These are phyloP conservation scores for Lucilia cuprina DNA, from an alignment of 1,140 invertebrate species.

Conservation along the genomic window DNA sequence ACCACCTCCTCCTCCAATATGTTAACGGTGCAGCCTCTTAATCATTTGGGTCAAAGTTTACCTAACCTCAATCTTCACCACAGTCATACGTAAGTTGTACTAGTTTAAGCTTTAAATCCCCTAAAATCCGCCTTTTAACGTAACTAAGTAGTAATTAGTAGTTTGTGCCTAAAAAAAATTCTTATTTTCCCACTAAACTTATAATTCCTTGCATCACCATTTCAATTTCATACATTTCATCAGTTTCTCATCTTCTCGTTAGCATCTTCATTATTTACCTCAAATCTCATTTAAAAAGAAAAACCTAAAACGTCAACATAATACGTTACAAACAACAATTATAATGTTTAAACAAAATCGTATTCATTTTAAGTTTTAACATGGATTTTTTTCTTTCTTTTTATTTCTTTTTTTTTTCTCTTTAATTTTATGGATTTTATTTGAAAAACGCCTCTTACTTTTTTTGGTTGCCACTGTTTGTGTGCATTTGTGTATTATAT, in stretches of 20 bases:
- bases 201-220: neutral
- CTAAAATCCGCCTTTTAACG: too few relatives aligned
- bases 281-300: neutral
- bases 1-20: constrained; percentile 69
- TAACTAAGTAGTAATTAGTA: too few relatives aligned
- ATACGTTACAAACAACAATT: neutral
- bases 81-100: constrained; percentile 58
- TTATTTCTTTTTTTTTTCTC: constrained; percentile 19
- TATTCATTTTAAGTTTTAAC: neutral
- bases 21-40: constrained; percentile 75
- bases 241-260: neutral
- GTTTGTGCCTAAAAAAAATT: too few relatives aligned
- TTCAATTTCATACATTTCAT: neutral
- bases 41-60: constrained; percentile 74
- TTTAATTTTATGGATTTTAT: constrained; percentile 29
- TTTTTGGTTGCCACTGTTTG: neutral
- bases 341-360: neutral
- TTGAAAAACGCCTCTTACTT: neutral
- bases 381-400: constrained; percentile 22
- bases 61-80: constrained; percentile 70
- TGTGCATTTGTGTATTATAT: too few relatives aligned
- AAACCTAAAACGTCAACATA: neutral
- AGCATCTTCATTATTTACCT: neutral
- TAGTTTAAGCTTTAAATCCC: neutral
- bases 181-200: too few relatives aligned